A percentile compares a stretch with the other conserved stretches of the same genome.
phyloP scores from a whole-genome alignment of 2,113 vertebrate species.

The Mus pahari region DNA sequence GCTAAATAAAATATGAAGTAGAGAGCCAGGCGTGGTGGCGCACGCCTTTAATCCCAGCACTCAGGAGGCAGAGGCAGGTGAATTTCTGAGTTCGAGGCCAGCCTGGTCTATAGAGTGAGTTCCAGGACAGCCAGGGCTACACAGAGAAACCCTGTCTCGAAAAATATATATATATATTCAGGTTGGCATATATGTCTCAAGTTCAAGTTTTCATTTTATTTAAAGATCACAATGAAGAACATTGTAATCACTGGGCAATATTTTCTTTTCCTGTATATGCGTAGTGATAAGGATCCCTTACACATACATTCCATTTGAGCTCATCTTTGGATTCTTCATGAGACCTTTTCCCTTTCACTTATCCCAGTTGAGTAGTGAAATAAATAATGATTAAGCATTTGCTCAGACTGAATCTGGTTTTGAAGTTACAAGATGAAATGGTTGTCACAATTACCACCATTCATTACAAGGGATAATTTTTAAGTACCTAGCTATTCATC shows the following conservation, averaged over 20 bases:
- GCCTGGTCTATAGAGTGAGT: too few species aligned
- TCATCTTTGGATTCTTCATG: neutral
- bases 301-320: neutral
- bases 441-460: neutral
- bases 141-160: too few species aligned
- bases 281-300: neutral
- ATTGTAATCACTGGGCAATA: neutral
- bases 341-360: neutral
- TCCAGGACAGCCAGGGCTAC: too few species aligned
- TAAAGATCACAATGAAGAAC: neutral
- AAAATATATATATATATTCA: too few species aligned
- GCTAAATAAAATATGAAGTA: neutral
- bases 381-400: neutral
- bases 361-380: neutral
- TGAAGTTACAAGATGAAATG: neutral
- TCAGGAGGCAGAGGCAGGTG: too few species aligned
- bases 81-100: too few species aligned
- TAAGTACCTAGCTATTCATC: neutral
- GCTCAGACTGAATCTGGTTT: neutral
- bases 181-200: neutral
- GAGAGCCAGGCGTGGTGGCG: too few species aligned
- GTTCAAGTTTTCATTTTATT: neutral
- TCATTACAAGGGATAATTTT: neutral
- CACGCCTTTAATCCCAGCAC: too few species aligned
- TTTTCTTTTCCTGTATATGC: neutral